Base-by-base conservation (phyloP, 1,140 invertebrate species). In the Drosophila kohkoa region DNA sequence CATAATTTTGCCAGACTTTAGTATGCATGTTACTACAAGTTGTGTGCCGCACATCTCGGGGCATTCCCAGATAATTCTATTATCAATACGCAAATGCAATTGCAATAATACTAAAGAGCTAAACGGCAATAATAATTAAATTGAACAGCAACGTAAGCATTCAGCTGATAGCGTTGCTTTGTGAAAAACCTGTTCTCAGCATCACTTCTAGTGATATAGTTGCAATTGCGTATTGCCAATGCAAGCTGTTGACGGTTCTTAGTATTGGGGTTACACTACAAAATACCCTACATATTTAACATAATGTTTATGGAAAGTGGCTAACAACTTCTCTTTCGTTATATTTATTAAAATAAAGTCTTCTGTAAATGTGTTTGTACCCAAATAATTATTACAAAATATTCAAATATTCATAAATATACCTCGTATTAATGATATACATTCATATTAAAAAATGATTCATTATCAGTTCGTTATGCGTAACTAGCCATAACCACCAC, bases 161-260 rank as follows among this genome's bases (percentile, higher is more conserved):
- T 54, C 8, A 63, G 57, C 71, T 69, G 66, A 67, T 66, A 58
- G 55, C 25, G 35, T n/a, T 48, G 51, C 43, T 69, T 46, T 13
- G 20, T 54, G 48, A 10, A 54, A 62, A 74, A 74, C 71, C 49
- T 8, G 71, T 74, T 74, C 49, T 30, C 5, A 25, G 41, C 49
- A 38, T 46, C 30, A 30, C 6, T 55, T 16, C 41, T 30, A 45
- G 5, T 41, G n/a, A 45, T 65, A 11, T n/a, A 35, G 15, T 43
- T 54, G 16, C 32, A 62, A 69, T 59, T 74, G 58, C 71, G 71
- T 54, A 49, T 60, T 62, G 7, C 30, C 11, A 48, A 60, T 57
- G 43, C 41, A 41, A 20, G 7, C n/a, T 16, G 28, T 5, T 15
- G 25, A 15, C 10, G 10, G 11, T 13, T 5, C 3, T 2, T 5